Base-by-base conservation (phyloP, 2,113 vertebrate species). In the Lampris megalopsis region DNA sequence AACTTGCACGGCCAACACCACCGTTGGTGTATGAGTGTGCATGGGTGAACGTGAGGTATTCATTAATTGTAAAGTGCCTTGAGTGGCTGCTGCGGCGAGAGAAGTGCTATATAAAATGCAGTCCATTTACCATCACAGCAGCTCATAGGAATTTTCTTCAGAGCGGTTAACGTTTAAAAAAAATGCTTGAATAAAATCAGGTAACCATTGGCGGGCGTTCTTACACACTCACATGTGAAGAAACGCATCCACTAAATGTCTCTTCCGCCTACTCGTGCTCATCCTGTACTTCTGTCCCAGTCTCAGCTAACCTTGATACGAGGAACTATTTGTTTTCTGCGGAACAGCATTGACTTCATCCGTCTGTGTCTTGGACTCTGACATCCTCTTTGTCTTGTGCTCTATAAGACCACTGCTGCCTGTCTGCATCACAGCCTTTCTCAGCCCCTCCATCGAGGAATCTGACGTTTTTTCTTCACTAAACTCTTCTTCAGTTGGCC, bases 381-480 rank as follows among this genome's bases (percentile, higher is more conserved):
- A 24, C 64, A 40, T 50, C 57, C 71, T 42, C 56, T 75, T 42
- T 7, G 56, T 79, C 63, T 65, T 60, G 24, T 74, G 71, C 3
- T 38, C 38, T n/a, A 82, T 41, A 1, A 71, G 48, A 37, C 6
- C 7, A 11, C 7, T 57, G 11, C n/a, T 6, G 43, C 3, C 59
- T 47, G 2, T 63, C 42, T 47, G n/a, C 6, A 6, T 63, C 38
- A 36, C 7, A 35, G 50, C 24, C 35, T 48, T 13, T 41, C 73
- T 56, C 40, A 57, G 35, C 70, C n/a, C 64, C 68, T 72, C 59
- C 48, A 70, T 54, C 72, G 66, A 38, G 65, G 47, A 84, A 86
- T 79, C 66, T 72, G 54, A 83, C 76, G 72, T 70, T 69, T 71
- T 77, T 65, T 54, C 13, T 54, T 72, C 81, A 80, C 80, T 82